Evolutionary conservation across 1,140 invertebrate species (phyloP).

Genomic region (Tetramorium simillimum): DNA sequence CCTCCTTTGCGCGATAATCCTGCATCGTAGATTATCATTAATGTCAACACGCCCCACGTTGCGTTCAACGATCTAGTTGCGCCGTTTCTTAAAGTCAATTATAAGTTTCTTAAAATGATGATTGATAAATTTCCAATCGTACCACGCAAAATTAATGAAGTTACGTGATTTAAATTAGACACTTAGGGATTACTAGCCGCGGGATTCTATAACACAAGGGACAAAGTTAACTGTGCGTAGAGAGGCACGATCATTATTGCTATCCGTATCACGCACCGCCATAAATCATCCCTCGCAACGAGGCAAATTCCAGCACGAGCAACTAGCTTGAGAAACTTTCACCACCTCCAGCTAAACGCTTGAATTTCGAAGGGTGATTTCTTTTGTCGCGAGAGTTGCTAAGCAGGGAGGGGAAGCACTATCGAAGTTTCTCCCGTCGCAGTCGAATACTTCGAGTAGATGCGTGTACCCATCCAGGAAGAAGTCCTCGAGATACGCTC

Average conservation of each 20-base stretch:
- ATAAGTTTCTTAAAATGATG: neutral
- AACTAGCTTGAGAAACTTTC: constrained; percentile 36
- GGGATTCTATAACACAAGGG: neutral
- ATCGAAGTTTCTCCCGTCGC: constrained; percentile 36
- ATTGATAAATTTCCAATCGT: neutral
- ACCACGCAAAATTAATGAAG: neutral
- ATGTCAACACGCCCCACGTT: neutral
- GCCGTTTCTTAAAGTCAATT: neutral
- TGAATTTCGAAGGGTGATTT: constrained; percentile 50
- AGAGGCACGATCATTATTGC: neutral
- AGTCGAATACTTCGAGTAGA: constrained; percentile 22
- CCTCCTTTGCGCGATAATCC: constrained; percentile 7
- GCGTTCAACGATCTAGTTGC: neutral
- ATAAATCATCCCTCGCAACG: constrained; percentile 18
- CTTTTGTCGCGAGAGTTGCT: constrained; percentile 37
- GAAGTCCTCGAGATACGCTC: constrained; percentile 57
- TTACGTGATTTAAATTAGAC: neutral
- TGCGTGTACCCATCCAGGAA: constrained; percentile 48
- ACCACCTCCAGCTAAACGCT: constrained; percentile 22
- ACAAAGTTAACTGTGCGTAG: neutral
- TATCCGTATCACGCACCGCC: neutral
- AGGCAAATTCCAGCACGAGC: constrained; percentile 25
- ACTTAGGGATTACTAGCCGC: neutral
- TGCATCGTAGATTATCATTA: constrained; percentile 35
- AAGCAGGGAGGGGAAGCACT: neutral